Percentiles rank a stretch among this genome's conserved stretches.
phyloP scores from a whole-genome alignment of 2,797 vertebrate species.

The Buphagus erythrorhynchus region DNA sequence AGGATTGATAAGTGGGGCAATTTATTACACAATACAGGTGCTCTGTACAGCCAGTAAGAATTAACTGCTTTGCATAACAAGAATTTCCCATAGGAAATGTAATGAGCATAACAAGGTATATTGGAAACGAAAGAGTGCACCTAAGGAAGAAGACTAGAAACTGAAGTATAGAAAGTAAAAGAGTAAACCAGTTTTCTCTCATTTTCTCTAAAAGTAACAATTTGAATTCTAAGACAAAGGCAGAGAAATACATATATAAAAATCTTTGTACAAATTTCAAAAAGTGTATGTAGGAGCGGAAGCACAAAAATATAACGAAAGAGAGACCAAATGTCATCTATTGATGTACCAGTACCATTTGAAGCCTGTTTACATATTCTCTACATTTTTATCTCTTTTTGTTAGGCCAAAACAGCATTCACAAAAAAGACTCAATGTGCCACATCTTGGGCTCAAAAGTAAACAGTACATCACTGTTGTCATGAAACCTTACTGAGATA shows the following conservation, averaged over 20 bases:
- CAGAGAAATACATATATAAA: background rate
- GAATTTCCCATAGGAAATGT: background rate
- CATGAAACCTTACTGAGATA: background rate
- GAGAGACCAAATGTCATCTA: background rate
- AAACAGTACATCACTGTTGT: background rate
- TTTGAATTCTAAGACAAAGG: background rate
- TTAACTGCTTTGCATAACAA: constrained; percentile 14
- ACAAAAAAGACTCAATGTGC: background rate
- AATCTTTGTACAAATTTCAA: background rate
- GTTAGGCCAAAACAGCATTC: background rate
- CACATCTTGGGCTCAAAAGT: background rate
- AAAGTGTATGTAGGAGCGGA: background rate
- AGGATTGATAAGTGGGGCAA: background rate
- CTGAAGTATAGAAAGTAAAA: background rate
- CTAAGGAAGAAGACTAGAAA: background rate
- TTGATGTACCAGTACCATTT: background rate
- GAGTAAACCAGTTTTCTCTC: background rate
- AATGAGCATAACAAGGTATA: background rate
- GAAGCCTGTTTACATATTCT: background rate
- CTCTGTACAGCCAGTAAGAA: background rate
- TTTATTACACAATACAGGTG: constrained; percentile 1
- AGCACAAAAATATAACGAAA: background rate
- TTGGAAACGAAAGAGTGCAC: background rate
- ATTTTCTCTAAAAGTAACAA: background rate
- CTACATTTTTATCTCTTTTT: background rate